A percentile compares a stretch with the other conserved stretches of the same genome.
phyloP scores from a whole-genome alignment of 1,140 invertebrate genomes.

The Pseudoatta argentina region DNA sequence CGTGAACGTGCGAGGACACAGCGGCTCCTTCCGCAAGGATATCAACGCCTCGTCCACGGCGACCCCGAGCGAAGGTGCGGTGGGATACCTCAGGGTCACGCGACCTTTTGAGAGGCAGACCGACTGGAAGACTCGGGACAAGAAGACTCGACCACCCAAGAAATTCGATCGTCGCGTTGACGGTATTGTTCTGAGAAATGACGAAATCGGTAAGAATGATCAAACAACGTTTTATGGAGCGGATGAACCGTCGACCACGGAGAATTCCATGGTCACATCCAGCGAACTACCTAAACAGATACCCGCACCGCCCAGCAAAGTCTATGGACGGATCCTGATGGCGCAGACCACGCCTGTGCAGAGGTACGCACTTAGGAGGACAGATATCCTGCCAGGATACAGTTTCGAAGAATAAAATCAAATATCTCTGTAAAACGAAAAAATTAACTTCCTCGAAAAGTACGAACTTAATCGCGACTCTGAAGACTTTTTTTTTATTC shows the following conservation, averaged over 20 bases:
- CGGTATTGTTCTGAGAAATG: neutral
- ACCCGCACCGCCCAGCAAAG: slow-evolving; percentile 82
- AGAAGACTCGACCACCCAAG: slow-evolving; percentile 65
- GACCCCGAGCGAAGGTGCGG: slow-evolving; percentile 67
- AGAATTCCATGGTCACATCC: slow-evolving; percentile 82
- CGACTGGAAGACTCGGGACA: slow-evolving; percentile 58
- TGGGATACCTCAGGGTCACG: slow-evolving; percentile 68
- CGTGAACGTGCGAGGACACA: slow-evolving; percentile 79
- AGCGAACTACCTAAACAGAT: slow-evolving; percentile 86
- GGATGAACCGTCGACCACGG: slow-evolving; percentile 75
- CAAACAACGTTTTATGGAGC: slow-evolving; percentile 27
- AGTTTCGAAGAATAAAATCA: slow-evolving; percentile 72
- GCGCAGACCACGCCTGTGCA: slow-evolving; percentile 82
- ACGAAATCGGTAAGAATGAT: slow-evolving; percentile 21
- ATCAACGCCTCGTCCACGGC: slow-evolving; percentile 28
- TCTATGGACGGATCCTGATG: slow-evolving; percentile 70
- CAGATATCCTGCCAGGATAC: slow-evolving; percentile 78
- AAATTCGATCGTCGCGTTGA: slow-evolving; percentile 64
- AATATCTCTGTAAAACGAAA: neutral
- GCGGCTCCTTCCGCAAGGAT: slow-evolving; percentile 77
- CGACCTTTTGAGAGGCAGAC: slow-evolving; percentile 61
- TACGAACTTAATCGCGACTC: neutral
- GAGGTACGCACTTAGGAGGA: slow-evolving; percentile 75
- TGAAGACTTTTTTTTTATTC: neutral
- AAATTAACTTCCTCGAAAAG: neutral